Percentiles rank a stretch among this genome's conserved stretches.
Evolutionary conservation across 92 coral and sea anemone genomes (phyloP).

Genomic region (Palythoa heliodiscus): DNA sequence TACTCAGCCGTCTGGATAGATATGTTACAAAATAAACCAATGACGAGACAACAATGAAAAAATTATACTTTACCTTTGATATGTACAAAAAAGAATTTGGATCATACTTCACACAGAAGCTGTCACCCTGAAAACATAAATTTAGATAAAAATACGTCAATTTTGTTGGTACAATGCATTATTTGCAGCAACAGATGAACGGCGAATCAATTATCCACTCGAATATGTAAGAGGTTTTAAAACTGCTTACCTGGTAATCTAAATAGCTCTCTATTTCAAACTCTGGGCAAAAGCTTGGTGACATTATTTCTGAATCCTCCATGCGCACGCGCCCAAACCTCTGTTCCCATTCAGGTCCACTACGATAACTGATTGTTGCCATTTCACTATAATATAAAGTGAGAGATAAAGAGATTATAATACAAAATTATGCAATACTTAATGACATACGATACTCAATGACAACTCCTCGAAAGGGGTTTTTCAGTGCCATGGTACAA

Average conservation of each 20-base stretch:
- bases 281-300: constrained; percentile 91
- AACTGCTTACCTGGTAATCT: constrained; percentile 81
- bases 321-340: constrained; percentile 89
- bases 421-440: neutral
- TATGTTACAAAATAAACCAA: neutral
- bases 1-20: neutral
- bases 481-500: too few relatives aligned
- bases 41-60: neutral
- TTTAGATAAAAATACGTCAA: neutral
- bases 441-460: too few relatives aligned
- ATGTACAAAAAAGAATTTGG: constrained; percentile 92
- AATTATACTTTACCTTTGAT: constrained; percentile 75
- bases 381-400: constrained; percentile 59
- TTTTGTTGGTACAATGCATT: neutral
- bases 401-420: neutral
- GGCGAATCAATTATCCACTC: neutral
- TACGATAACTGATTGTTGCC: constrained; percentile 91
- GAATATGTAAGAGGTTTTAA: neutral
- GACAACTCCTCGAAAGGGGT: too few relatives aligned
- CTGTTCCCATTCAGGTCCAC: constrained; percentile 96
- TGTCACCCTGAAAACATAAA: constrained; percentile 76
- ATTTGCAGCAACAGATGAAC: neutral
- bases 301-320: constrained; percentile 56
- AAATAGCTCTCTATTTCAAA: constrained; percentile 93
- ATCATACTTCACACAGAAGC: constrained; percentile 91